Conservation (phyloP, 2,888 invertebrate species). For the Linhomoeus sp. region DNA sequence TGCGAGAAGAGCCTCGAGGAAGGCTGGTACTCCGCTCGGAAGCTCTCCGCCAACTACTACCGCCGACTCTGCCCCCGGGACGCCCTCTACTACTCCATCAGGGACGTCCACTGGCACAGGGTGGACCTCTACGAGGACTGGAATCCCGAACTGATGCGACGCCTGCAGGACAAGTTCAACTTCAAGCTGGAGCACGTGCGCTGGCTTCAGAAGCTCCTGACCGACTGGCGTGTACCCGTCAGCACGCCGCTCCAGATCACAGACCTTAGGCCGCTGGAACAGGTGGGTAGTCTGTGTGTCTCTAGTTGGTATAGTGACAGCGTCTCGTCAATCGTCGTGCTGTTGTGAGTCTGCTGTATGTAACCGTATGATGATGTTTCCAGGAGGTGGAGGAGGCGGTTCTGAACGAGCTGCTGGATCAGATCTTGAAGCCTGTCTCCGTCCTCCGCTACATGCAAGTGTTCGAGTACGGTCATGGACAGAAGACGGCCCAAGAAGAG, state of each 20-base stretch:
- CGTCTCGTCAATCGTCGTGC: too few relatives aligned
- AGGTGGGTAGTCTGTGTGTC: background rate
- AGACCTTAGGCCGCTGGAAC: slow-evolving; percentile 4
- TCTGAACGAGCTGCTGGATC: slow-evolving; percentile 5
- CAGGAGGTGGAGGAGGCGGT: slow-evolving; percentile 8
- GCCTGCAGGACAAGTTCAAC: slow-evolving; percentile 8
- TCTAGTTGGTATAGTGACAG: background rate
- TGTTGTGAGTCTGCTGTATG: too few relatives aligned
- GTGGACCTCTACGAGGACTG: slow-evolving; percentile 5
- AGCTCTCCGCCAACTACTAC: slow-evolving; percentile 1
- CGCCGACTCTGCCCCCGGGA: background rate
- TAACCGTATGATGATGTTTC: background rate
- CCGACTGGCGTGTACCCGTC: slow-evolving; percentile 3
- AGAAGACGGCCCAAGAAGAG: background rate
- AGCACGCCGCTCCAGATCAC: slow-evolving; percentile 1
- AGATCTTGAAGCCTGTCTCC: slow-evolving; percentile 5
- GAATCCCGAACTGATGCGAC: slow-evolving; percentile 6
- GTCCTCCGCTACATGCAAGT: background rate
- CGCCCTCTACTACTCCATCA: slow-evolving; percentile 5
- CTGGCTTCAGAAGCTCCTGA: slow-evolving; percentile 7
- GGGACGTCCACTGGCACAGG: background rate
- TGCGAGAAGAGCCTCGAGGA: slow-evolving; percentile 2
- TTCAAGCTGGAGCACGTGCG: slow-evolving; percentile 7
- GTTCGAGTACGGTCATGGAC: background rate
- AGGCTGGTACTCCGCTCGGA: slow-evolving; percentile 2